Conservation (phyloP, 2,113 vertebrate genomes). For the Leuciscus idus region DNA sequence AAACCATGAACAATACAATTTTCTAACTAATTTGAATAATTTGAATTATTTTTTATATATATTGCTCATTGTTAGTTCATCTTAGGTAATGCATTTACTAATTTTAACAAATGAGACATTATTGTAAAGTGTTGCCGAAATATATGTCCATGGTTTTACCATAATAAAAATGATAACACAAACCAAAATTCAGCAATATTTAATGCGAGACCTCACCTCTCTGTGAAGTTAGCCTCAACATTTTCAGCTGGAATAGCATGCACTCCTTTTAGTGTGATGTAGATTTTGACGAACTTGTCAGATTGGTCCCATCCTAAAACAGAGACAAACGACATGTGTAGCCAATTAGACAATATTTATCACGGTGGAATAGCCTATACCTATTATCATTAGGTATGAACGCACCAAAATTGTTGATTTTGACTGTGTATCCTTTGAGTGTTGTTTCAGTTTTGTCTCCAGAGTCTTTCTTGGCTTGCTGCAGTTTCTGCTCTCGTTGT, state of each 20-base stretch:
- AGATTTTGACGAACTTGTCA: slow-evolving; percentile 96
- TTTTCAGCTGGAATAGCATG: slow-evolving; percentile 88
- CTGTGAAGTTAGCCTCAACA: slow-evolving; percentile 87
- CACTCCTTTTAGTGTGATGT: slow-evolving; percentile 88
- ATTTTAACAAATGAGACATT: too few species aligned
- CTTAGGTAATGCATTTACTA: too few species aligned
- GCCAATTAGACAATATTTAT: neutral
- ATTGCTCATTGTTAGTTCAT: too few species aligned
- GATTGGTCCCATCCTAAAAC: slow-evolving; percentile 94
- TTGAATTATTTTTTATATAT: too few species aligned
- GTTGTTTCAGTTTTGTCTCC: slow-evolving; percentile 72
- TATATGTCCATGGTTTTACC: neutral
- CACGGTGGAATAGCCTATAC: too few species aligned
- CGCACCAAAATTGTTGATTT: slow-evolving; percentile 95
- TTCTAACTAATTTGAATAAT: too few species aligned
- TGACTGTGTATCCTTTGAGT: slow-evolving; percentile 86
- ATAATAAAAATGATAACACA: neutral
- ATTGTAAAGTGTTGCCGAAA: too few species aligned
- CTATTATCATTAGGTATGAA: neutral
- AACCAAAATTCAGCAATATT: neutral
- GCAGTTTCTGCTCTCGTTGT: slow-evolving; percentile 73
- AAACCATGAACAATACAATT: too few species aligned
- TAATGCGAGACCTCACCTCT: slow-evolving; percentile 74
- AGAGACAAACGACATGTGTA: neutral
- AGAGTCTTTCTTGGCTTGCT: slow-evolving; percentile 74